Evolutionary conservation across 2,113 vertebrate genomes (phyloP).

Genomic region (Myrmophylax atrothorax): DNA sequence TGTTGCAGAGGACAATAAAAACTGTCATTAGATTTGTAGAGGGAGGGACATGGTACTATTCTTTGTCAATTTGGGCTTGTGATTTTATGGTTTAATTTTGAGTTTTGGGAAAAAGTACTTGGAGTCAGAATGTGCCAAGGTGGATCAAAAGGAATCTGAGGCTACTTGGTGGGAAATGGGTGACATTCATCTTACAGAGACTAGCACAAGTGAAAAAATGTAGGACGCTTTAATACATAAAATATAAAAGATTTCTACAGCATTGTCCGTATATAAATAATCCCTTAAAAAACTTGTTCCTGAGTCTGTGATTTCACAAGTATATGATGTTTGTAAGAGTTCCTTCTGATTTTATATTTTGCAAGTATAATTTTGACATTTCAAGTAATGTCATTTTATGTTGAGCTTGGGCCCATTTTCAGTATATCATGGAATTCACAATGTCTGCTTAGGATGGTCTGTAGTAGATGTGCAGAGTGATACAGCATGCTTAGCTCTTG

Average conservation of each 20-base stretch:
- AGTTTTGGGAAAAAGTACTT: not conserved
- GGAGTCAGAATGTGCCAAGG: not conserved
- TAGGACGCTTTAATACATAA: not conserved
- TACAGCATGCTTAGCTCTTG: not conserved
- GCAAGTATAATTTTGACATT: not conserved
- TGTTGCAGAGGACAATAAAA: conserved; percentile 58
- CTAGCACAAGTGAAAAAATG: not conserved
- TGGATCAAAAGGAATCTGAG: not conserved
- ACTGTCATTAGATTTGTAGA: conserved; percentile 63
- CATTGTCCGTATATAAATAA: not conserved
- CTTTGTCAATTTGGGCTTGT: conserved; percentile 3
- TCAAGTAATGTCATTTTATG: not conserved
- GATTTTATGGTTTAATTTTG: conserved; percentile 42
- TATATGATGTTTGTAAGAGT: not conserved
- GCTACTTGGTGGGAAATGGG: not conserved
- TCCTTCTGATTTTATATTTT: not conserved
- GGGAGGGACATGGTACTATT: not conserved
- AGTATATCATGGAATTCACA: not conserved
- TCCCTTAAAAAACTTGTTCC: not conserved
- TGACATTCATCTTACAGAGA: not conserved
- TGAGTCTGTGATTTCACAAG: not conserved
- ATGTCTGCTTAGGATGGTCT: fast-evolving
- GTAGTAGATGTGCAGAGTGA: not conserved
- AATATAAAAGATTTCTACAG: not conserved
- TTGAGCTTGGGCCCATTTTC: not conserved